These are phyloP conservation scores for Phania funesta DNA, from an alignment of 2,888 invertebrate species.

Conservation along the genomic window DNA sequence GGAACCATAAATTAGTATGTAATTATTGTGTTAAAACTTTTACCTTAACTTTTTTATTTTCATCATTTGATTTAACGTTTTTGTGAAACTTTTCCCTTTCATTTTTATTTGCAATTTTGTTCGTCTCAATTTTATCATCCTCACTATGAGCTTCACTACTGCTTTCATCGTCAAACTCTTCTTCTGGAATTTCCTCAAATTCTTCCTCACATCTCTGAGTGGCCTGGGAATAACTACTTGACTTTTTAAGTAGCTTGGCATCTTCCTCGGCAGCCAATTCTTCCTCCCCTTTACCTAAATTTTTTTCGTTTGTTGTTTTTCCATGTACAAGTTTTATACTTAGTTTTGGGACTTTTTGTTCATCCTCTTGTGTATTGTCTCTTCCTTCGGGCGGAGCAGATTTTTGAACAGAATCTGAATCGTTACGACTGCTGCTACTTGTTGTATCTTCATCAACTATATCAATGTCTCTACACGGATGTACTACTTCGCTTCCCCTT, in stretches of 20 bases:
- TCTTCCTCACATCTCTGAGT: constrained; percentile 56
- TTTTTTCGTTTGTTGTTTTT: constrained; percentile 31
- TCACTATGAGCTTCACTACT: too few species aligned
- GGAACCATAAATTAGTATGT: not conserved
- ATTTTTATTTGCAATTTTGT: not conserved
- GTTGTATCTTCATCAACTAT: constrained; percentile 85
- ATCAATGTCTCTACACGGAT: constrained; percentile 81
- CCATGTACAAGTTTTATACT: constrained; percentile 76
- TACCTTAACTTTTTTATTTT: constrained; percentile 74
- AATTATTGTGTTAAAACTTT: not conserved
- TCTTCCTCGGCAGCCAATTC: constrained; percentile 69
- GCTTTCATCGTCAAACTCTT: constrained; percentile 66
- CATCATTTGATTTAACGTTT: constrained; percentile 16
- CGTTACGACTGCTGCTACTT: constrained; percentile 81
- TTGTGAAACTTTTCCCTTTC: constrained; percentile 23
- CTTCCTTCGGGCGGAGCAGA: constrained; percentile 75
- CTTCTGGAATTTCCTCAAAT: constrained; percentile 69
- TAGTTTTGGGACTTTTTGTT: constrained; percentile 80
- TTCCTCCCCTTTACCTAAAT: constrained; percentile 65
- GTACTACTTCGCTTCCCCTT: constrained; percentile 85
- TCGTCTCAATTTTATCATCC: too few species aligned
- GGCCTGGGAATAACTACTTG: not conserved
- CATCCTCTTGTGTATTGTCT: constrained; percentile 82
- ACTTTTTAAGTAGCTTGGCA: constrained; percentile 28
- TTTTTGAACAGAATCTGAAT: constrained; percentile 65